Percentiles rank a stretch among this genome's conserved stretches.
Evolutionary conservation across 2,113 vertebrate species (phyloP).

Genomic region (Spea bombifrons): DNA sequence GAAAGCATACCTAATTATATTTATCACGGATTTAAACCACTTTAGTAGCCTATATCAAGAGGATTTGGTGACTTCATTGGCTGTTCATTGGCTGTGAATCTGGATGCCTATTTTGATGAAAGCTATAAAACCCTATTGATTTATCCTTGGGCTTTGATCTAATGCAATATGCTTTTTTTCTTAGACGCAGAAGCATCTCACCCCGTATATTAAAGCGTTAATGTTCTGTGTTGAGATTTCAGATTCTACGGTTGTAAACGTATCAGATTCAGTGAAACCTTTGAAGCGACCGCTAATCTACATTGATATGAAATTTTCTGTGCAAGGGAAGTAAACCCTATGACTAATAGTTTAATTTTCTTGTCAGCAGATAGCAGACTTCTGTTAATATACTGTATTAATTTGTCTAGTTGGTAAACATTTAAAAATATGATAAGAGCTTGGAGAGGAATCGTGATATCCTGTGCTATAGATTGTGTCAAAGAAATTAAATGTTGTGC

Average conservation of each 20-base stretch:
- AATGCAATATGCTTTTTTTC: no score
- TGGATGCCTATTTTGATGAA: no score
- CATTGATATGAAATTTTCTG: slow-evolving; percentile 37
- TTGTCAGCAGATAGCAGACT: slow-evolving; percentile 34
- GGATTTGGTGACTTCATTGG: not conserved
- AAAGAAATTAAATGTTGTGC: not conserved
- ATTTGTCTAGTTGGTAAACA: slow-evolving; percentile 38
- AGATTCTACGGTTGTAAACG: not conserved
- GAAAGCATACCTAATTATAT: no score
- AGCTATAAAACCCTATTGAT: no score
- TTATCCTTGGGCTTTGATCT: not conserved
- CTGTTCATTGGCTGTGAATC: no score
- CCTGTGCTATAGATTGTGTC: slow-evolving; percentile 25
- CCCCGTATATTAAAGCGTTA: not conserved
- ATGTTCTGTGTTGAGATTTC: not conserved
- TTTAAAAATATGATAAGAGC: slow-evolving; percentile 23
- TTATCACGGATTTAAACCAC: not conserved
- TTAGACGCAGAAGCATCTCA: no score
- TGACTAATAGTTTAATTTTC: slow-evolving; percentile 47
- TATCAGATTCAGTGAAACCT: slow-evolving; percentile 15
- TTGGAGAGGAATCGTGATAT: slow-evolving; percentile 28
- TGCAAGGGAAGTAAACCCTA: slow-evolving; percentile 15
- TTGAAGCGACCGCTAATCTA: slow-evolving; percentile 34
- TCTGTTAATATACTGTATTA: slow-evolving; percentile 36
- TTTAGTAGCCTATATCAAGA: not conserved